Base-by-base conservation (phyloP, 2,888 invertebrate genomes). In the Drosophila austrosaltans region DNA sequence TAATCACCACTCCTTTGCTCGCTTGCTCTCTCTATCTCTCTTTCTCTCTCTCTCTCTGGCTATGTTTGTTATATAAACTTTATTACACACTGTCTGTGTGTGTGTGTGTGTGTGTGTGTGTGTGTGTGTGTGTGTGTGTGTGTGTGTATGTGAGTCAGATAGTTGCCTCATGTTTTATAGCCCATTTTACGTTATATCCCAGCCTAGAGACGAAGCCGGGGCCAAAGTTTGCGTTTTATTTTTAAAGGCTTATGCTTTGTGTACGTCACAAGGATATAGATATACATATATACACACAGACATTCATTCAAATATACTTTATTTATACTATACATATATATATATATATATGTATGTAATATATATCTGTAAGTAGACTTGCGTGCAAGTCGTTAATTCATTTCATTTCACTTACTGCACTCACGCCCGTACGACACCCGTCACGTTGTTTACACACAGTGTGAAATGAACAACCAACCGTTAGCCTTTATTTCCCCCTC, bases 91-190 rank as follows among this genome's bases (percentile, higher is more conserved):
- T 48, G 48, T 25, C 48, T 25, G 25, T 42, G 42, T 36, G 36
- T 36, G 12, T 36, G 30, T 32, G 57, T 36, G 36, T 36, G 12
- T 36, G 30, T 32, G 57, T 36, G 36, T 36, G 12, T 36, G 30
- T 32, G 57, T 36, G 36, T 36, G 12, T 36, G 30, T 32, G 57
- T n/a, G n/a, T 25, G 25, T 42, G 42, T 42, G 16, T 56, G 32
- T 20, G 16, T 16, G 54, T 36, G 36, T 36, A 22, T 36, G 30
- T 32, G 57, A 57, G 57, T 57, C 57, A 57, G 57, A 57, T 57
- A 57, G 53, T 63, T 63, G 63, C 63, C 54, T 63, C 63, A 63
- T 63, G 48, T 63, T 63, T 63, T 63, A 63, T 63, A 39, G 63
- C 63, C 63, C 39, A 54, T 63, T 63, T 54, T 63, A 53, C 54